Base-by-base conservation (phyloP, 2,797 vertebrate genomes). In the Spinus pinus region DNA sequence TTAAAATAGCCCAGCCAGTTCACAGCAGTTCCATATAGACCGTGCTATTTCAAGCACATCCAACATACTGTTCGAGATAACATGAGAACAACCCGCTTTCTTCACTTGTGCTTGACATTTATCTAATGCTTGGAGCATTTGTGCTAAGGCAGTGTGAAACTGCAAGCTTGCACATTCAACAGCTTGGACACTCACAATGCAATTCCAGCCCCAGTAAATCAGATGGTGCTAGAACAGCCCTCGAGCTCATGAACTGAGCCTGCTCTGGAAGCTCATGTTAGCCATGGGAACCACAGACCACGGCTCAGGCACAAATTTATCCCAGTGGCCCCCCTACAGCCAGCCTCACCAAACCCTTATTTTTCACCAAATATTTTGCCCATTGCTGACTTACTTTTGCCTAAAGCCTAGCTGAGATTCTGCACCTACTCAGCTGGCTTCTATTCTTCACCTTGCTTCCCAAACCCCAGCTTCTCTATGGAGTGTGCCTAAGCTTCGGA, bases 1-100 rank as follows among this genome's bases (percentile, higher is more conserved):
- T 89, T 96, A 97, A 97, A 97, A 97, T 97, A 97, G 96, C 89
- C 80, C 62, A 47, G 70, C 28, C 37, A 70, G 93, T 86, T 87
- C 91, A 51, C 90, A 57, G 93, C 94, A 92, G 91, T 60, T 60
- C 94, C 93, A 89, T 81, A 86, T 57, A 93, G 88, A 91, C 35
- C 5, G 82, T 87, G 92, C 96, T 97, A 97, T 97, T 97, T 97
- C 94, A 71, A 90, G 97, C 88, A 50, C 93, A 58, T 24, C 62
- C 86, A 92, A 95, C 82, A 82, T 93, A 84, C 95, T 82, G 90
- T 91, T 42, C 88, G 64, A 64, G 86, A 79, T 31, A 91, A 90
- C 90, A 79, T 2, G 62, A 88, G 86, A 90, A 88, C 95, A 79
- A 73, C 87, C 71, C 13, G 23, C 83, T 93, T 83, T 89, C 90